Percentiles rank a stretch among this genome's conserved stretches.
Conservation (phyloP, 2,797 vertebrate species). For the Danio choprae region DNA sequence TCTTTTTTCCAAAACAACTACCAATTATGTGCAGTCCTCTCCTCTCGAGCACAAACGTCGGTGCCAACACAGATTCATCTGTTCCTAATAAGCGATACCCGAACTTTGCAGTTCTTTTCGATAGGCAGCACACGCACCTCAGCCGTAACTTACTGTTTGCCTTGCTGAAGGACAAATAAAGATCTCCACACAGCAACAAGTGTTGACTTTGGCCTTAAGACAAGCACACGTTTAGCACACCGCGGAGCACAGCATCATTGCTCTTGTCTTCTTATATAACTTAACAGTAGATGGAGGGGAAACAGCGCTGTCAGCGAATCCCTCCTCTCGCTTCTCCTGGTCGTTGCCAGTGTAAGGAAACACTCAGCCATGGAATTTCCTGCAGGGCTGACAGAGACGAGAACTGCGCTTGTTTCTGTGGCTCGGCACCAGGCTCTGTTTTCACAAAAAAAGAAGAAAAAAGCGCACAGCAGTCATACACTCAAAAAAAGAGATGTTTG, state of each 20-base stretch:
- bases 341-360: constrained; percentile 66
- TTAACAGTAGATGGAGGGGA: constrained; percentile 66
- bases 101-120: constrained; percentile 1
- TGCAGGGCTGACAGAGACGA: constrained; percentile 70
- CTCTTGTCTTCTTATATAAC: constrained; percentile 71
- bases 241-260: constrained; percentile 59
- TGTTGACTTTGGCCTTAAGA: constrained; percentile 70
- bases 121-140: constrained; percentile 13
- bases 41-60: background rate
- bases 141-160: constrained; percentile 11
- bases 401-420: constrained; percentile 41
- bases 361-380: constrained; percentile 76
- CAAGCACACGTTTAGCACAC: constrained; percentile 66
- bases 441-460: constrained; percentile 10
- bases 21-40: background rate
- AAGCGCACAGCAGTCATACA: too few species aligned
- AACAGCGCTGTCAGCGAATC: constrained; percentile 71
- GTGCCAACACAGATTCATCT: constrained; percentile 20
- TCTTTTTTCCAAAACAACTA: constrained; percentile 21
- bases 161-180: constrained; percentile 47
- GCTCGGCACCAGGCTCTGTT: constrained; percentile 8
- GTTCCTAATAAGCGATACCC: constrained; percentile 14
- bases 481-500: too few species aligned
- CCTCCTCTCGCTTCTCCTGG: constrained; percentile 17
- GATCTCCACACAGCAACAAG: constrained; percentile 51